Conservation (phyloP, 2,888 invertebrate species). For the Xestia ashworthii region DNA sequence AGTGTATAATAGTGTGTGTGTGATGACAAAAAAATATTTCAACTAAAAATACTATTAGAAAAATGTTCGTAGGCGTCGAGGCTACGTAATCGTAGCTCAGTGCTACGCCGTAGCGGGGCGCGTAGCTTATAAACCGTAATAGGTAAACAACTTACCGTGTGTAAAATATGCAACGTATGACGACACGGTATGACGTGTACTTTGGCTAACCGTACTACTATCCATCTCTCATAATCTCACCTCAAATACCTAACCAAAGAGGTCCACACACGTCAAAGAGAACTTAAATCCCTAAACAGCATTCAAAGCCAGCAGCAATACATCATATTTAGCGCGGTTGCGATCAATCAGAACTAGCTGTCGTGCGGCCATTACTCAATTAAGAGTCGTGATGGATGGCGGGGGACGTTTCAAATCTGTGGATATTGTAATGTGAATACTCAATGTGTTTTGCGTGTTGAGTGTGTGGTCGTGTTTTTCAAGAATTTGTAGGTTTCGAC, state of each 20-base stretch:
- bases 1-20: not conserved
- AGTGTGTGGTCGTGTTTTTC: constrained; percentile 13
- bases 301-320: constrained; percentile 66
- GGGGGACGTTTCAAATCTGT: constrained; percentile 58
- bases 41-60: not conserved
- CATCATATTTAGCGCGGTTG: constrained; percentile 77
- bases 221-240: not conserved
- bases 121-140: not conserved
- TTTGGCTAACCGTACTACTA: not conserved
- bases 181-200: not conserved
- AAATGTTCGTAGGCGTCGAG: not conserved
- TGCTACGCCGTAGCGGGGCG: not conserved
- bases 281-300: constrained; percentile 56
- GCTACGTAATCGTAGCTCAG: not conserved
- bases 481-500: no score
- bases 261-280: constrained; percentile 4
- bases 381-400: constrained; percentile 72
- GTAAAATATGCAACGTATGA: not conserved
- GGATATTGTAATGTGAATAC: constrained; percentile 55
- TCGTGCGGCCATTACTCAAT: constrained; percentile 83
- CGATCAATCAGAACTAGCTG: constrained; percentile 79
- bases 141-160: not conserved
- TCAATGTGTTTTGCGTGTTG: constrained; percentile 36
- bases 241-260: not conserved
- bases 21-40: not conserved